These are phyloP conservation scores for Ecliptopera silaceata DNA, from an alignment of 2,888 invertebrate genomes.

Conservation along the genomic window DNA sequence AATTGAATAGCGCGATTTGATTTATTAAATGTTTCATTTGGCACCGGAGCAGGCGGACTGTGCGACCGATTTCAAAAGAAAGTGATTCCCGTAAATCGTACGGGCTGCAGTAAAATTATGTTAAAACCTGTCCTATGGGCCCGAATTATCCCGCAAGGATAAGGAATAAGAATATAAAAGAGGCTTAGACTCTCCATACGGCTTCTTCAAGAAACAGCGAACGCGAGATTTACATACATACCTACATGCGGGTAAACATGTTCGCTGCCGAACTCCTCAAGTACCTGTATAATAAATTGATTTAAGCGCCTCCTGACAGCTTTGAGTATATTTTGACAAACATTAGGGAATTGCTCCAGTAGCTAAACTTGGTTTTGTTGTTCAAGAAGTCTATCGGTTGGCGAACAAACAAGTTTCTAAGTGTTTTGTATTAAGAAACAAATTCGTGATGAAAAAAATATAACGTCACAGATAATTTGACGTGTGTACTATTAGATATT, in stretches of 20 bases:
- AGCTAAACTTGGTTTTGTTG: constrained; percentile 70
- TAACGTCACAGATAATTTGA: too few species aligned
- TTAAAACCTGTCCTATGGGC: constrained; percentile 79
- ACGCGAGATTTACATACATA: constrained; percentile 78
- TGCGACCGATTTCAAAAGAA: constrained; percentile 62
- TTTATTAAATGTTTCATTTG: constrained; percentile 76
- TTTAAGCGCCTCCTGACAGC: constrained; percentile 79
- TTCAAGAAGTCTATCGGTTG: constrained; percentile 55
- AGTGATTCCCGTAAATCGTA: constrained; percentile 56
- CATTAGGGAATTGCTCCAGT: constrained; percentile 74
- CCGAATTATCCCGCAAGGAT: constrained; percentile 80
- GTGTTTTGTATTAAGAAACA: too few species aligned
- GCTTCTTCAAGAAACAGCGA: constrained; percentile 72
- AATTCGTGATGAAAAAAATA: too few species aligned
- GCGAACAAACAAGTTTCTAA: constrained; percentile 54
- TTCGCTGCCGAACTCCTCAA: constrained; percentile 66
- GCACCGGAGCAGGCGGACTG: constrained; percentile 33
- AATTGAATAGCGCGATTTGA: constrained; percentile 67
- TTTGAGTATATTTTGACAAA: constrained; percentile 79
- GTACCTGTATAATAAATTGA: constrained; percentile 80
- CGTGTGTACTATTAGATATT: too few species aligned
- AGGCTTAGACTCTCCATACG: constrained; percentile 78
- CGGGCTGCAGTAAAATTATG: constrained; percentile 76
- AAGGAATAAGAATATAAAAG: constrained; percentile 80
- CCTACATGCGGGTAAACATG: constrained; percentile 69